Evolutionary conservation across 2,113 vertebrate species (phyloP), one percentile per base, ranked within the genome.

Genomic region (Rhynchopsitta pachyrhyncha): DNA sequence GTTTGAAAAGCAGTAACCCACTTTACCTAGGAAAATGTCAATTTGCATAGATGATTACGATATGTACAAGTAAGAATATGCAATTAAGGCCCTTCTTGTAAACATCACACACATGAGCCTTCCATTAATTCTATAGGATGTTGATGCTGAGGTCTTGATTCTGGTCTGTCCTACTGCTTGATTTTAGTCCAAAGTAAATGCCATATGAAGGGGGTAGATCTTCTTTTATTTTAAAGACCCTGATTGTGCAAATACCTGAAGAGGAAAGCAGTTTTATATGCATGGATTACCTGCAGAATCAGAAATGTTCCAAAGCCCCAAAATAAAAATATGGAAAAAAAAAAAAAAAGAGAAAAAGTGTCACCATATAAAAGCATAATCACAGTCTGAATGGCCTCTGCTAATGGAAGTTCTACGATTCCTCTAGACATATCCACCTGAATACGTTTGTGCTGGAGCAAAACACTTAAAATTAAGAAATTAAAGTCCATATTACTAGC

Each of bases 1-100:
- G 46, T 76, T 66, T 85, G 47, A 86, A 91, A 95, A 94, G 86
- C 95, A 93, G 92, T 93, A 93, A 94, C 44, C 52, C 31, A 35
- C 41, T 82, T 75, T 46, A 84, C 37, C n/a, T 68, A 69, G 73
- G 77, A 92, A 88, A 95, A 94, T 86, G 68, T 13, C 50, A 76
- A 9, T 82, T 95, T 97, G 95, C 93, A 97, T 96, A 92, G 95
- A 88, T 68, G 81, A 92, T 86, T 67, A 50, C 8, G 47, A 2
- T 86, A 94, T 47, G 64, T 97, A 94, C 90, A 93, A 94, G 29
- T 49, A 86, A 67, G n/a, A 83, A 88, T 50, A 80, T 8, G 11
- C 16, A 78, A 37, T 79, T 93, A 96, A 95, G 86, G 95, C 66
- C n/a, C 39, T 90, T 88, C 39, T 88, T 66, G 69, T 60, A 84